Conservation (phyloP, 2,888 invertebrate species). For the Andrena hattorfiana region DNA sequence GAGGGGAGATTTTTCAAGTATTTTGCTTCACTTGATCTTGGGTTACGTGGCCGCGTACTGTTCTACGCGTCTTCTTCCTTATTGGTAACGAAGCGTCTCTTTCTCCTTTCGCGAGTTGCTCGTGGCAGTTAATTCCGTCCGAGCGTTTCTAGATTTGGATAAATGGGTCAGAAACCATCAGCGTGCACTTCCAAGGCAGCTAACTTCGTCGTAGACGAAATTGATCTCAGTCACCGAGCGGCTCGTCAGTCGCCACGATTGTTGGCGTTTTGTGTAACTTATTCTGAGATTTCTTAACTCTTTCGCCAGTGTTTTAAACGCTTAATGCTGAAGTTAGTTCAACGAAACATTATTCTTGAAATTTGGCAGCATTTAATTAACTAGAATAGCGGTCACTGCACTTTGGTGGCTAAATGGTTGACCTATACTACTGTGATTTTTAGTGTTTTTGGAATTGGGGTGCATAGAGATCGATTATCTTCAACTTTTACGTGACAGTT, state of each 20-base stretch:
- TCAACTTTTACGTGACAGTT: neutral
- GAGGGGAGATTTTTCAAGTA: neutral
- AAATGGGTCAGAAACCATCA: conserved; percentile 83
- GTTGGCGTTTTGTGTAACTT: conserved; percentile 11
- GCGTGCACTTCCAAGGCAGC: conserved; percentile 79
- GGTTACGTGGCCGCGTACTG: neutral
- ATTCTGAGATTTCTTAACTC: neutral
- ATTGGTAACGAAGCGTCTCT: conserved; percentile 31
- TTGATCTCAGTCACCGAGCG: conserved; percentile 70
- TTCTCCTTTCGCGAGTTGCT: conserved; percentile 25
- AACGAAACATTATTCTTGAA: too few relatives aligned
- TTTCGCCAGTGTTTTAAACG: neutral
- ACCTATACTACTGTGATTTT: neutral
- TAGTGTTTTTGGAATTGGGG: neutral
- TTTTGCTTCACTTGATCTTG: neutral
- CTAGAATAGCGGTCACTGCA: neutral
- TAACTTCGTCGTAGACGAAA: conserved; percentile 76
- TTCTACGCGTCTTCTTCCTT: conserved; percentile 20
- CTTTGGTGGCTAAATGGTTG: neutral
- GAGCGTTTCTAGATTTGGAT: conserved; percentile 74
- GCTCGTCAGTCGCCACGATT: conserved; percentile 42
- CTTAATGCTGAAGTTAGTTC: too few relatives aligned
- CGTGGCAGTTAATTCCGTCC: conserved; percentile 45
- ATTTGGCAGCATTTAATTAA: too few relatives aligned
- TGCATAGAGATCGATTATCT: neutral